phyloP scores from a whole-genome alignment of 1,140 invertebrate species.

The Ganaspis sp. region DNA sequence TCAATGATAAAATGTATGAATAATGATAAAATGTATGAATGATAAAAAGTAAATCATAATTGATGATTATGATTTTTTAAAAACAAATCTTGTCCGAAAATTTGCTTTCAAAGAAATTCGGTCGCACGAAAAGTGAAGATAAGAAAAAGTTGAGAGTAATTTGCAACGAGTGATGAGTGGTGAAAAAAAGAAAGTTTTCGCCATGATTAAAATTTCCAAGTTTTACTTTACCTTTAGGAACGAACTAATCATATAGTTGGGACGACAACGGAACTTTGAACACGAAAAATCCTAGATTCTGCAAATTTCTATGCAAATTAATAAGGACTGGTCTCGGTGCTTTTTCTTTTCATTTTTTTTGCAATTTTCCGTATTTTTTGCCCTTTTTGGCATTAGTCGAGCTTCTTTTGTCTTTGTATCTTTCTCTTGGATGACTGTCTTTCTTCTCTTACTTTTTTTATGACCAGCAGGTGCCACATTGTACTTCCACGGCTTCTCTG shows the following conservation, averaged over 20 bases:
- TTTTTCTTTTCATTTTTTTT: background rate
- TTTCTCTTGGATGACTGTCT: background rate
- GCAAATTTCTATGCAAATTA: constrained; percentile 11
- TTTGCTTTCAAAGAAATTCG: background rate
- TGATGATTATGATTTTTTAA: too few species aligned
- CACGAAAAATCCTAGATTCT: constrained; percentile 3
- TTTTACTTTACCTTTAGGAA: background rate
- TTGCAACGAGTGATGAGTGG: background rate
- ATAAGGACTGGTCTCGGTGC: constrained; percentile 7
- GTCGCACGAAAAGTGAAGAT: background rate
- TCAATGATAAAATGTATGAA: too few species aligned
- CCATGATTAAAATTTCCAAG: background rate
- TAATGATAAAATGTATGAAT: too few species aligned
- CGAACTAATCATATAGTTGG: background rate
- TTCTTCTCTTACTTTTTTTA: background rate
- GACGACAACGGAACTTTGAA: background rate
- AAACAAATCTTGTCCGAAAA: too few species aligned
- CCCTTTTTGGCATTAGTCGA: background rate
- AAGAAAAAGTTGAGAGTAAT: background rate
- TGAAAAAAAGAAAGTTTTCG: background rate
- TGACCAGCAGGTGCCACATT: background rate
- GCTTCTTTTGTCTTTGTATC: background rate
- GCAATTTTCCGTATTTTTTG: constrained; percentile 5
- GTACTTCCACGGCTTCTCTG: background rate
- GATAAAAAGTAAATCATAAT: too few species aligned